Evolutionary conservation across 1,140 invertebrate genomes (phyloP), one percentile per base, ranked within the genome.

Genomic region (Diploscapter pachys): DNA sequence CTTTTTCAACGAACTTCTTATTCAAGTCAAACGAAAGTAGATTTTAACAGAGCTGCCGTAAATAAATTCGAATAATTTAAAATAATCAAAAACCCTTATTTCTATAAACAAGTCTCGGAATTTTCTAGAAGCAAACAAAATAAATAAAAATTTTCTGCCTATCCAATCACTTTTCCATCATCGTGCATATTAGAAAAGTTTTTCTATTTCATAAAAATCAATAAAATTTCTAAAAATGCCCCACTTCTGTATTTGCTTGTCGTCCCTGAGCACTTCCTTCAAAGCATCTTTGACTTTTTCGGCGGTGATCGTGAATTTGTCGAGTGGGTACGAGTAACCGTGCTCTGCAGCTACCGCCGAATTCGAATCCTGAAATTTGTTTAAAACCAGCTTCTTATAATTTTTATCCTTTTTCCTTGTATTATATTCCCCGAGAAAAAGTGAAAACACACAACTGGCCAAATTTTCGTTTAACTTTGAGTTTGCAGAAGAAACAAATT

Each of bases 391-490:
- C 31, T 31, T 31, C 31, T 31, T 31, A 31, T 31, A 31, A 31
- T 31, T 31, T 31, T 31, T 31, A 31, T 31, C 31, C 1, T 8
- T 65, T 65, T 5, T 5, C 56, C 56, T 52, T 5, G 53, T 52
- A 68, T 55, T 11, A 52, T 51, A 8, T 68, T 68, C 5, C 63
- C 9, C 57, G 1, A 59, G 9, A 11, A 11, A 59, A 59, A 59
- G 57, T 11, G 13, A 59, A 59, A 11, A 11, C 0, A 1, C 66
- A 84, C 84, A 72, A 89, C 88, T 8, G 80, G 78, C 55, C 85
- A 84, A 53, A 89, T 82, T 4, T 88, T 88, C 6, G 88, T 80
- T 2, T 84, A 85, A 54, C 89, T 75, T 9, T 88, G 77, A 1
- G 88, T 88, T 2, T 87, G 85, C 9, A 59, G 57, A 11, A 11